phyloP scores from a whole-genome alignment of 2,797 vertebrate genomes.

The Sebastes nivosus region DNA sequence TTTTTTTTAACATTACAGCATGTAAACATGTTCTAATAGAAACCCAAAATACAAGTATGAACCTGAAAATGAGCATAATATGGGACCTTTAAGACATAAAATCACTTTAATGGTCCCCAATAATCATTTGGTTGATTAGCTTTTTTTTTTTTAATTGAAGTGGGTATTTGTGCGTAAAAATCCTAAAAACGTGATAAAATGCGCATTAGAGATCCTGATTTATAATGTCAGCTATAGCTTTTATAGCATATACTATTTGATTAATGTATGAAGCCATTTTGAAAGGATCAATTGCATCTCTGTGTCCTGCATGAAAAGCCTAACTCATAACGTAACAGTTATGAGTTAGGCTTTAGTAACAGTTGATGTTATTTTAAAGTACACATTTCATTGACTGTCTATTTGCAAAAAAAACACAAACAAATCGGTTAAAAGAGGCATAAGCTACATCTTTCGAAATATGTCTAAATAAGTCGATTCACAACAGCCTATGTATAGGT shows the following conservation, averaged over 20 bases:
- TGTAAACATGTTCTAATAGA: no score
- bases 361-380: neutral
- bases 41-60: no score
- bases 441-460: neutral
- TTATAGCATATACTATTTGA: neutral
- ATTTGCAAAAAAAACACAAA: neutral
- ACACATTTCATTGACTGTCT: neutral
- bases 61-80: no score
- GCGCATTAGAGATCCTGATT: rapidly evolving
- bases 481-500: neutral
- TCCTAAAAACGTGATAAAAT: neutral
- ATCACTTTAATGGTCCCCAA: neutral
- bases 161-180: neutral
- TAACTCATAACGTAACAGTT: neutral
- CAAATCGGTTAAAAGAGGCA: neutral
- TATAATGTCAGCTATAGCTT: neutral
- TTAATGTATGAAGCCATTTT: neutral
- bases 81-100: neutral
- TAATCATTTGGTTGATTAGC: neutral
- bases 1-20: no score
- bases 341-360: neutral
- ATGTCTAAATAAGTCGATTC: neutral
- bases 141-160: neutral
- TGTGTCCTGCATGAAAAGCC: neutral
- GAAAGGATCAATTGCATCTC: neutral